phyloP scores from a whole-genome alignment of 2,113 vertebrate species.

The Datnioides undecimradiatus region DNA sequence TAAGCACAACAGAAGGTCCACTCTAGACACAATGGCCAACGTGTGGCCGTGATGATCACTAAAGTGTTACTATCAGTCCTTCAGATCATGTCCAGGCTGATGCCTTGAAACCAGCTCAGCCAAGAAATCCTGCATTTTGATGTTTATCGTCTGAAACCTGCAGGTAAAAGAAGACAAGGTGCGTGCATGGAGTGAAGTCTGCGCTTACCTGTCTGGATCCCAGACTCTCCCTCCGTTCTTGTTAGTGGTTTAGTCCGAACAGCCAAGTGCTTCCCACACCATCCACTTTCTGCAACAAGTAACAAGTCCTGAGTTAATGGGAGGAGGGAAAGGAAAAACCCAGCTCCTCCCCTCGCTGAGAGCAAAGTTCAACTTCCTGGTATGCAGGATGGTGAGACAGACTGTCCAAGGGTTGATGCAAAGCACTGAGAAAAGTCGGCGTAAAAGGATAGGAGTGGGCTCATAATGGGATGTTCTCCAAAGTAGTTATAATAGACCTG shows the following conservation, averaged over 20 bases:
- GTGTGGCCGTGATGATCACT: not conserved
- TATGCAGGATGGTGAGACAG: constrained; percentile 35
- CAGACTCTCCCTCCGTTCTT: not conserved
- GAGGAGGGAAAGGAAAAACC: constrained; percentile 44
- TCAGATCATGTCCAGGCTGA: not conserved
- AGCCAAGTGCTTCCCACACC: constrained; percentile 35
- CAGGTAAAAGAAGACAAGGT: not conserved
- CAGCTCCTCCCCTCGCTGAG: constrained; percentile 64
- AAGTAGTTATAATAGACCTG: constrained; percentile 53
- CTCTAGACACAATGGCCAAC: not conserved
- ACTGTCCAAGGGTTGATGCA: constrained; percentile 25
- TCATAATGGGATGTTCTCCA: constrained; percentile 42
- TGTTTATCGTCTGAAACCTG: not conserved
- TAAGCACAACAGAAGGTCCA: not conserved
- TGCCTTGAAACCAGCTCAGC: not conserved
- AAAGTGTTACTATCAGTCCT: not conserved
- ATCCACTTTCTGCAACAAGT: constrained; percentile 67
- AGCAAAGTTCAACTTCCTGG: constrained; percentile 75
- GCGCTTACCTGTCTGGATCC: constrained; percentile 54
- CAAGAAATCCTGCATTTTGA: not conserved
- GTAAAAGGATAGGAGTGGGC: constrained; percentile 34
- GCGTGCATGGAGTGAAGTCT: not conserved
- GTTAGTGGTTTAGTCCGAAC: constrained; percentile 37
- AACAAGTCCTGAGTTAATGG: constrained; percentile 54
- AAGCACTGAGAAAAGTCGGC: constrained; percentile 2